Percentiles rank a stretch among this genome's conserved stretches.
Conservation (phyloP, 1,140 invertebrate species). For the Pectinophora gossypiella region DNA sequence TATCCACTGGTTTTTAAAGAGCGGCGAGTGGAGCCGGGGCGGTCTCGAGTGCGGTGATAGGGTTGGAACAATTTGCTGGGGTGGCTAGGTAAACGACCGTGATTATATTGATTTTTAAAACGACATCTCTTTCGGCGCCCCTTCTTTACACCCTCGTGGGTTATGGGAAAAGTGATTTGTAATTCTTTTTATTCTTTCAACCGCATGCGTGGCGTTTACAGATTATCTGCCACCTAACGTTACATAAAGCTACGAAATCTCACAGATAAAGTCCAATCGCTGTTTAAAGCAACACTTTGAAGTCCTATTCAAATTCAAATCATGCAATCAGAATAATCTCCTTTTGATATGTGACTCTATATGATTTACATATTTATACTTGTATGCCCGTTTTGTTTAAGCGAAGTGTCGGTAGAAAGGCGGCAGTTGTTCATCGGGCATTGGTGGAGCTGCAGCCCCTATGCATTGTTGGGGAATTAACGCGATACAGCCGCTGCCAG, state of each 20-base stretch:
- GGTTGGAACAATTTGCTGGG: constrained; percentile 63
- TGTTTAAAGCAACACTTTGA: constrained; percentile 6
- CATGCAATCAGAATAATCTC: constrained; percentile 30
- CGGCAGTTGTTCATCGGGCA: background rate
- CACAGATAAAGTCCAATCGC: background rate
- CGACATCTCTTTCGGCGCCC: constrained; percentile 30
- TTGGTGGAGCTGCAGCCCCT: constrained; percentile 20
- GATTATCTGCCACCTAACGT: no score
- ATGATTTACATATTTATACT: constrained; percentile 41
- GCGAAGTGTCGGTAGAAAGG: no score
- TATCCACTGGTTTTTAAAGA: constrained; percentile 63
- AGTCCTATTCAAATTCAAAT: constrained; percentile 41
- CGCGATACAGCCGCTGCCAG: constrained; percentile 47
- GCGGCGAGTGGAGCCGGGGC: constrained; percentile 28
- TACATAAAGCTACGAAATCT: no score
- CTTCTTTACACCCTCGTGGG: constrained; percentile 11
- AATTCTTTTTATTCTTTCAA: background rate
- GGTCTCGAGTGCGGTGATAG: constrained; percentile 43
- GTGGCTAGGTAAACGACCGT: constrained; percentile 53
- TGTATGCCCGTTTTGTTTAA: constrained; percentile 2
- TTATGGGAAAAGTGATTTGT: background rate
- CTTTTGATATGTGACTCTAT: constrained; percentile 33
- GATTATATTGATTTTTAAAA: constrained; percentile 66
- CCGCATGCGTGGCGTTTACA: no score
- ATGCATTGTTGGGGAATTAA: constrained; percentile 50